Evolutionary conservation across 1,140 invertebrate genomes (phyloP).

Genomic region (Drosophila jambulina): DNA sequence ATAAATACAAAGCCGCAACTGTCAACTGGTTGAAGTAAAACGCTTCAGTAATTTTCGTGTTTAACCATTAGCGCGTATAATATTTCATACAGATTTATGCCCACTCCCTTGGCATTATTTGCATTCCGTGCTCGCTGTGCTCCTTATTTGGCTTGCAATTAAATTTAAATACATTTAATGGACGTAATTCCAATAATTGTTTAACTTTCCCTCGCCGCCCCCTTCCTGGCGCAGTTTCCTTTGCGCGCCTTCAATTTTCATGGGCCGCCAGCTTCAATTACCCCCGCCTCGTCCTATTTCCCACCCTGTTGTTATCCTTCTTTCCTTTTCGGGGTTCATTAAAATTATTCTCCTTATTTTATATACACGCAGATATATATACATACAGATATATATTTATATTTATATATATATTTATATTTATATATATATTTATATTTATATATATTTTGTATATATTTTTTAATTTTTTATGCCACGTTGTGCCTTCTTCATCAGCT

Average conservation of each 20-base stretch:
- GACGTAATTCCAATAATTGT: constrained; percentile 55
- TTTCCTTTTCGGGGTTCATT: constrained; percentile 48
- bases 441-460: constrained; percentile 1
- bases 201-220: constrained; percentile 19
- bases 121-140: neutral
- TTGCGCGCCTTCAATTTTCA: constrained; percentile 33
- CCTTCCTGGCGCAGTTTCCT: neutral
- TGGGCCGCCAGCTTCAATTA: constrained; percentile 49
- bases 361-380: neutral
- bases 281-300: neutral
- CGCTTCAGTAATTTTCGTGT: constrained; percentile 29
- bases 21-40: constrained; percentile 12
- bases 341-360: constrained; percentile 55
- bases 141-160: constrained; percentile 28
- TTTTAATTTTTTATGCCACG: constrained; percentile 7
- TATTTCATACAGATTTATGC: constrained; percentile 36
- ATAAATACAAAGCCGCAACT: constrained; percentile 13
- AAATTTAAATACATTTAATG: constrained; percentile 47
- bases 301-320: neutral
- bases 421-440: neutral
- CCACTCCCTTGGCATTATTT: constrained; percentile 1
- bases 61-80: constrained; percentile 42
- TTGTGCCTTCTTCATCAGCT: constrained; percentile 13
- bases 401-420: no score
- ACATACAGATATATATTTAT: neutral